These are phyloP conservation scores for Athrips mouffetella DNA, from an alignment of 2,888 invertebrate species.

Conservation along the genomic window DNA sequence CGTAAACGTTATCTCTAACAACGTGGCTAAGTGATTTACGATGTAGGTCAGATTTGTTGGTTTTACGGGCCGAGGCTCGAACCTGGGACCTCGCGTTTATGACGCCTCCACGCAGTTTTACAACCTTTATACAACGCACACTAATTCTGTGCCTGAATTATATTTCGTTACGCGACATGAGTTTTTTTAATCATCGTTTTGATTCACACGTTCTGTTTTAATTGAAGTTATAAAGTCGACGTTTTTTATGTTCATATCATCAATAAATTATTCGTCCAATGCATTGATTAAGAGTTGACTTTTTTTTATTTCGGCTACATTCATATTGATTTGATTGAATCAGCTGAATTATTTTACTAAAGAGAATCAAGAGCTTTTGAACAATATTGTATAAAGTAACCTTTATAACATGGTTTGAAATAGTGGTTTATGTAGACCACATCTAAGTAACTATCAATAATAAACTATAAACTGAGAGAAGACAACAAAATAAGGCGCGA, in stretches of 20 bases:
- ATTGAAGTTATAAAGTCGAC: constrained; percentile 1
- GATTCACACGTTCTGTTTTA: constrained; percentile 10
- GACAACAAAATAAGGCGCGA: constrained; percentile 42
- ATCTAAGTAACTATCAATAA: constrained; percentile 7
- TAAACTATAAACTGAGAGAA: neutral
- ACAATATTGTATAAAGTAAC: too few relatives aligned
- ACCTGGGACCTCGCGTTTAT: constrained; percentile 67
- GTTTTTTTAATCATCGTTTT: constrained; percentile 16
- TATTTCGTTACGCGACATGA: constrained; percentile 41
- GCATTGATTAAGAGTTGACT: too few relatives aligned
- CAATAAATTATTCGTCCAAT: neutral
- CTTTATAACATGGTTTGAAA: too few relatives aligned
- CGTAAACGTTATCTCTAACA: constrained; percentile 71
- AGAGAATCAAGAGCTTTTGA: too few relatives aligned
- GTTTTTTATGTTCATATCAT: constrained; percentile 1
- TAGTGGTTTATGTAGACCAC: too few relatives aligned
- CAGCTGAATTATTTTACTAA: too few relatives aligned
- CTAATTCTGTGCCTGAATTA: constrained; percentile 36
- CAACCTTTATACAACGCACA: constrained; percentile 55
- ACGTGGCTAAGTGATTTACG: constrained; percentile 77
- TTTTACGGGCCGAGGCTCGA: constrained; percentile 62
- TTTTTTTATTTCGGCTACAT: too few relatives aligned
- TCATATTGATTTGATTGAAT: too few relatives aligned
- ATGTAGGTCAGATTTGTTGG: constrained; percentile 75
- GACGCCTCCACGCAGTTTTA: constrained; percentile 56